Conservation (phyloP, 2,113 vertebrate genomes). For the Oreochromis tanganicae region DNA sequence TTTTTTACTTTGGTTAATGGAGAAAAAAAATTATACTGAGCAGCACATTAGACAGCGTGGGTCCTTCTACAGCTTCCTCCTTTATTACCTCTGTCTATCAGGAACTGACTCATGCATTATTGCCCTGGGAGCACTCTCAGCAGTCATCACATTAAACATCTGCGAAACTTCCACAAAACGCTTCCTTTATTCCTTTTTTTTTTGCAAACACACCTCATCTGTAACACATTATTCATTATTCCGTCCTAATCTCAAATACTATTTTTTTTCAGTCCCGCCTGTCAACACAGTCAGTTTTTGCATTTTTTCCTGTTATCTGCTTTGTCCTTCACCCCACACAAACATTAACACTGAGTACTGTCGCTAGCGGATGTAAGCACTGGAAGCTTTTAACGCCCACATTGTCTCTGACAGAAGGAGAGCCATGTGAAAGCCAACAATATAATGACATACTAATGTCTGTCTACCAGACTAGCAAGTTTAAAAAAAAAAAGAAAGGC, state of each 20-base stretch:
- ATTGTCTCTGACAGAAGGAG: neutral
- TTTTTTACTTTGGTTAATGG: neutral
- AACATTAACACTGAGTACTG: neutral
- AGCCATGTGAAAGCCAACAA: neutral
- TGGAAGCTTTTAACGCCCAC: conserved; percentile 20
- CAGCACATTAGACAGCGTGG: conserved; percentile 2
- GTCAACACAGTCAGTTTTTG: neutral
- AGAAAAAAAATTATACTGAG: neutral
- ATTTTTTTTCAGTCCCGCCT: neutral
- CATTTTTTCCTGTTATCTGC: neutral
- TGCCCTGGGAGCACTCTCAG: conserved; percentile 6
- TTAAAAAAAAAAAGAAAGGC: neutral
- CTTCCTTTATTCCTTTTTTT: neutral
- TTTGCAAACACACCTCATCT: neutral
- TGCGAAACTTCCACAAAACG: conserved; percentile 10
- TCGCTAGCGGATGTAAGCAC: neutral
- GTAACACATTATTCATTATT: neutral
- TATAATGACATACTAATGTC: neutral
- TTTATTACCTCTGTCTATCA: conserved; percentile 28
- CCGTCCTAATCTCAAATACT: neutral
- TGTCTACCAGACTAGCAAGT: neutral
- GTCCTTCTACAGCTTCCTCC: neutral
- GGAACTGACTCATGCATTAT: conserved; percentile 41
- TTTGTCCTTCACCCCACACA: conserved; percentile 6
- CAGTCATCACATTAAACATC: conserved; percentile 9